Conservation (phyloP, 2,797 vertebrate genomes). For the Percopsis omiscomaycus region DNA sequence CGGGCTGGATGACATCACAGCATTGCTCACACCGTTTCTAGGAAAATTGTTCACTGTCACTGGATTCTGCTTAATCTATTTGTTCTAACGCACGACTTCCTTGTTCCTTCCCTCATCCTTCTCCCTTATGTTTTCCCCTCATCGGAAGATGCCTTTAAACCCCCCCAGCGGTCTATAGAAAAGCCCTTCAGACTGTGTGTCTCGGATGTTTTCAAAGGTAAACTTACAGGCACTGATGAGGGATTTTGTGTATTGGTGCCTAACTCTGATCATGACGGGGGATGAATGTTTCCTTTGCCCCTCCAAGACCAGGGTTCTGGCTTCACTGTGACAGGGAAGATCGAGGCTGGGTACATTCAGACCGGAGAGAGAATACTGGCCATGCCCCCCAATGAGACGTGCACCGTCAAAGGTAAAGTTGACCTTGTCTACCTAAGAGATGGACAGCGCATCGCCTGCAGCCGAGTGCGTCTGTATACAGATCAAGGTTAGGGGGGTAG, state of each 20-base stretch:
- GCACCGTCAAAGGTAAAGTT: conserved; percentile 91
- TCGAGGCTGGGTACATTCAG: conserved; percentile 95
- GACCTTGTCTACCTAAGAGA: neutral
- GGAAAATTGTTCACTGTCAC: conserved; percentile 33
- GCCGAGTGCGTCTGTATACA: neutral
- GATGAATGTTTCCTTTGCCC: conserved; percentile 17
- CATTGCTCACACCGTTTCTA: conserved; percentile 15
- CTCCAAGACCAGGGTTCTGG: conserved; percentile 93
- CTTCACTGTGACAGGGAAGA: conserved; percentile 97
- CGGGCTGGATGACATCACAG: neutral
- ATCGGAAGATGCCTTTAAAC: conserved; percentile 87
- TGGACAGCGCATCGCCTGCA: neutral
- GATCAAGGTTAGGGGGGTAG: neutral
- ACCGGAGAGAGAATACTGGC: conserved; percentile 88
- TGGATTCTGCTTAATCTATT: neutral
- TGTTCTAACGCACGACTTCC: conserved; percentile 19
- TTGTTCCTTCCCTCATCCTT: conserved; percentile 13
- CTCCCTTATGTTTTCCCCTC: neutral
- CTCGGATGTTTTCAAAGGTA: conserved; percentile 98
- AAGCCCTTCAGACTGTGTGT: conserved; percentile 94
- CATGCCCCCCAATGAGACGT: conserved; percentile 97
- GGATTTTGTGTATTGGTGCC: neutral
- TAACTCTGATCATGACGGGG: neutral
- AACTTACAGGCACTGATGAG: conserved; percentile 21
- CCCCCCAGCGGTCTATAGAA: conserved; percentile 91